Evolutionary conservation across 1,140 invertebrate species (phyloP).

Genomic region (Apis florea): DNA sequence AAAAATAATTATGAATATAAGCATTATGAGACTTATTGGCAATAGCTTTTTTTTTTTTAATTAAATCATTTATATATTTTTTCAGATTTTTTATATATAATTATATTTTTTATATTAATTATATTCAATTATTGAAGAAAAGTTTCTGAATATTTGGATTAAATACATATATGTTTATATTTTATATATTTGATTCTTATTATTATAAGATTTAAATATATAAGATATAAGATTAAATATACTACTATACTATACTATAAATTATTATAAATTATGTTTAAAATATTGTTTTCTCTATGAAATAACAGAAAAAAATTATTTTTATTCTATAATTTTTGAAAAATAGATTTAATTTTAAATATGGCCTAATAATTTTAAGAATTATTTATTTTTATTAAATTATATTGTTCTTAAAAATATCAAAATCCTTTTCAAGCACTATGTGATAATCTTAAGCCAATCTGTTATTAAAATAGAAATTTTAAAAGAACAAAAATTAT

Average conservation of each 20-base stretch:
- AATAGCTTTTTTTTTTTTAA: background rate
- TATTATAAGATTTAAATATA: background rate
- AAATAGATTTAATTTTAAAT: constrained; percentile 46
- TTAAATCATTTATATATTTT: background rate
- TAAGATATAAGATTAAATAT: too few species aligned
- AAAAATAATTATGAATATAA: background rate
- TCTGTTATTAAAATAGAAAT: constrained; percentile 25
- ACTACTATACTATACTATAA: too few species aligned
- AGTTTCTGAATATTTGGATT: background rate
- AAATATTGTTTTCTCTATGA: constrained; percentile 13
- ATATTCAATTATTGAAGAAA: background rate
- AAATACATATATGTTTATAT: background rate
- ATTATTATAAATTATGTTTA: background rate
- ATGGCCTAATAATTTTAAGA: constrained; percentile 60
- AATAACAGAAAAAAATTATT: constrained; percentile 4
- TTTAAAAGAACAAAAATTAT: constrained; percentile 24
- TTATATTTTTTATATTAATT: too few species aligned
- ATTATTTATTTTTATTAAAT: constrained; percentile 33
- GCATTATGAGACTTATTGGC: constrained; percentile 20
- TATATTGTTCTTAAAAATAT: background rate
- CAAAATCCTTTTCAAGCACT: background rate
- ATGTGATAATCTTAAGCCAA: constrained; percentile 35
- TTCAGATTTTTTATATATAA: constrained; percentile 27
- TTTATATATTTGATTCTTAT: background rate
- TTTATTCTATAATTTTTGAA: constrained; percentile 18